phyloP scores from a whole-genome alignment of 2,113 vertebrate genomes.

The Burhinus oedicnemus region DNA sequence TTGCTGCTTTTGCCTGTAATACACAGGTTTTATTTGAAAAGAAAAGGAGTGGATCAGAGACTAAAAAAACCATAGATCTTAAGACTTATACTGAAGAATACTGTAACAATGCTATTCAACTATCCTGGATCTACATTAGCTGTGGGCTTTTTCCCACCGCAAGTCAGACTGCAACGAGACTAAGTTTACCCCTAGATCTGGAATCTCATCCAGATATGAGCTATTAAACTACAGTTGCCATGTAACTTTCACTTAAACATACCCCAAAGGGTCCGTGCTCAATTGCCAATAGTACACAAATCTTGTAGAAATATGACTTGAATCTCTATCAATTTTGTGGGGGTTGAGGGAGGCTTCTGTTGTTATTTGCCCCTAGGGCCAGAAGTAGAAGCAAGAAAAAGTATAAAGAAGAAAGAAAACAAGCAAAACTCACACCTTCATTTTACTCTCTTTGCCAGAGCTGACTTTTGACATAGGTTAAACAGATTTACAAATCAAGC shows the following conservation, averaged over 20 bases:
- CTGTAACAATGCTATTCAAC: not conserved
- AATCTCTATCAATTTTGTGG: not conserved
- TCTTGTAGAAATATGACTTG: not conserved
- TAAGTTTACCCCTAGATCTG: not conserved
- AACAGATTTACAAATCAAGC: not conserved
- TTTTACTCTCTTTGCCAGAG: not conserved
- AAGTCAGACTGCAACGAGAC: not conserved
- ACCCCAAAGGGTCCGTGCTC: not conserved
- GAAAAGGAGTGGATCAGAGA: not conserved
- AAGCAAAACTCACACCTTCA: not conserved
- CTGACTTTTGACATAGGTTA: not conserved
- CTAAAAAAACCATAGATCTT: not conserved
- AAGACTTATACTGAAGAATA: not conserved
- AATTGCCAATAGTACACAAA: not conserved
- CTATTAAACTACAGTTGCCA: not conserved
- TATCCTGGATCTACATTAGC: not conserved
- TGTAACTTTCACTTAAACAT: not conserved
- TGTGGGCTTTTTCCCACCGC: not conserved
- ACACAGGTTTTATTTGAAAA: conserved; percentile 14
- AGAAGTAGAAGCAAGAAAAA: not conserved
- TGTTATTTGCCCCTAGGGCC: not conserved
- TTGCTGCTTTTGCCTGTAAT: conserved; percentile 93
- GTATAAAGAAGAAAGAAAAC: not conserved
- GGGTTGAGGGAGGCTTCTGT: not conserved
- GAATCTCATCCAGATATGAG: not conserved